Conservation (phyloP, 2,888 invertebrate species). For the Rhogogaster chlorosoma region DNA sequence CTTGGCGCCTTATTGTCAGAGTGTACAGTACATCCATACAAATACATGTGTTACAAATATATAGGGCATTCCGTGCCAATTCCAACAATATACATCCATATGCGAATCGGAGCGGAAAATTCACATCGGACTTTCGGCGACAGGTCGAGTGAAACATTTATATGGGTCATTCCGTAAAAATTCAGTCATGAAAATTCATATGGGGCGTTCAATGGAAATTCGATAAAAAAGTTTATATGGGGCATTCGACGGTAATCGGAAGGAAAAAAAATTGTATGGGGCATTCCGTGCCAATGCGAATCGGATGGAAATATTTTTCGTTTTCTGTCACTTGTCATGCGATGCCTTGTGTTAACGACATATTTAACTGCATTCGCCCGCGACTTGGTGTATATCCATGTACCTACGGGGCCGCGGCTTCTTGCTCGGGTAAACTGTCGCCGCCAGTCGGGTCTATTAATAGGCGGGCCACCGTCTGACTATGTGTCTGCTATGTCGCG, state of each 20-base stretch:
- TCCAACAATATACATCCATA: neutral
- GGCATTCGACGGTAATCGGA: neutral
- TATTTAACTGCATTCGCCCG: neutral
- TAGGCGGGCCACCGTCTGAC: conserved; percentile 67
- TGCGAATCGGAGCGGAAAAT: neutral
- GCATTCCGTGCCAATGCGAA: neutral
- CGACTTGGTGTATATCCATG: neutral
- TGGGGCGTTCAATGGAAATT: neutral
- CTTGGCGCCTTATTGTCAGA: conserved; percentile 11
- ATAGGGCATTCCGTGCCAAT: neutral
- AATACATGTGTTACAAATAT: neutral
- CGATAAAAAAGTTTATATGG: neutral
- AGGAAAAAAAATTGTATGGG: neutral
- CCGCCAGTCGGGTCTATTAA: conserved; percentile 64
- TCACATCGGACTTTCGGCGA: neutral
- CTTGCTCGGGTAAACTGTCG: conserved; percentile 39
- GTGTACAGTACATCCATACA: neutral
- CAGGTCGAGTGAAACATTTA: neutral
- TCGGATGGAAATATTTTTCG: neutral
- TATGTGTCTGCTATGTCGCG: conserved; percentile 69
- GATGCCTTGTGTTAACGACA: neutral
- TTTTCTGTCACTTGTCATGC: neutral
- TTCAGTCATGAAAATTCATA: neutral
- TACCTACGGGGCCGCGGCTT: conserved; percentile 7
- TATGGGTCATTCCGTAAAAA: neutral